phyloP scores from a whole-genome alignment of 2,797 vertebrate genomes.

The Artibeus lituratus region DNA sequence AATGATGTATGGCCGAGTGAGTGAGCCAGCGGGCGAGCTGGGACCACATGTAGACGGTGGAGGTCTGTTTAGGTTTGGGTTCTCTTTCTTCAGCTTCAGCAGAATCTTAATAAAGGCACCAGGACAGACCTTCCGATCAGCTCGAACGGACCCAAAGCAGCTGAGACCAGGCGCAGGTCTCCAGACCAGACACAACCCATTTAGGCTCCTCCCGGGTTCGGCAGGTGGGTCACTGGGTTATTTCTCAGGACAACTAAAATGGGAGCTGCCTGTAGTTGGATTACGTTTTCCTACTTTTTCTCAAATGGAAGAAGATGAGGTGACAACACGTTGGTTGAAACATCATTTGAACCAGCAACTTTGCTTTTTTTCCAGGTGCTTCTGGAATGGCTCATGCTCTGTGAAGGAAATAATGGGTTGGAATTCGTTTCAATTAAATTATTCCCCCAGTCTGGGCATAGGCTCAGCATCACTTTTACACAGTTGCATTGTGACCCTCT shows the following conservation, averaged over 20 bases:
- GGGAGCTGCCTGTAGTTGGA: not conserved
- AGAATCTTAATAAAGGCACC: not conserved
- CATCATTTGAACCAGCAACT: slow-evolving; percentile 6
- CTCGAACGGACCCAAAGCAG: not conserved
- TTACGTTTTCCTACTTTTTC: slow-evolving; percentile 58
- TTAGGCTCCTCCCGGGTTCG: not conserved
- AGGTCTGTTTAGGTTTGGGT: not conserved
- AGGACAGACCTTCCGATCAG: not conserved
- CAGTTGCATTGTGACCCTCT: not conserved
- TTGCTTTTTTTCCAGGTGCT: slow-evolving; percentile 5
- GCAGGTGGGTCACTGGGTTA: not conserved
- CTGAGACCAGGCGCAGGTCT: not conserved
- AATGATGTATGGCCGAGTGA: not conserved
- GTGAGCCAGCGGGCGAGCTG: too few species aligned
- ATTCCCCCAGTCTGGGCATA: not conserved
- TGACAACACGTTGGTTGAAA: slow-evolving; percentile 56
- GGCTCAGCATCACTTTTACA: not conserved
- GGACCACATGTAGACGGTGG: not conserved
- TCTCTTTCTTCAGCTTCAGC: slow-evolving; percentile 32
- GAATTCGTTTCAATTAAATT: slow-evolving; percentile 33
- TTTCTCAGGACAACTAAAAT: slow-evolving; percentile 45
- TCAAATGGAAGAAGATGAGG: slow-evolving; percentile 45
- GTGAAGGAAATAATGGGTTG: slow-evolving; percentile 16
- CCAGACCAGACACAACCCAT: not conserved
- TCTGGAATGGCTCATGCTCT: slow-evolving; percentile 37